phyloP scores from a whole-genome alignment of 2,797 vertebrate species.

The Eulemur mongoz region DNA sequence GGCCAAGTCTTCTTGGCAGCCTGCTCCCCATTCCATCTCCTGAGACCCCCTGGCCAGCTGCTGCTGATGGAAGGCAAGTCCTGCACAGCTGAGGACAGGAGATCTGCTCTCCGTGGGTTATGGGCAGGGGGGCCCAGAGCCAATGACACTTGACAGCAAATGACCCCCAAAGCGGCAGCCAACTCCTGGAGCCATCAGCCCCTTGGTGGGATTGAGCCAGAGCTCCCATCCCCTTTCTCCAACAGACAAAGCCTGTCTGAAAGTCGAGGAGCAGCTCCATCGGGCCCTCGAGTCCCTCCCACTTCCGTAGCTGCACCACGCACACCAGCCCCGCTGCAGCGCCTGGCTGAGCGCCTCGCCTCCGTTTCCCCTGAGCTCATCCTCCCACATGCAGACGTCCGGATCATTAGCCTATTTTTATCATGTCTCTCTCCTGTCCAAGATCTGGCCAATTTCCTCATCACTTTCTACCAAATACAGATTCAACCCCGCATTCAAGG shows the following conservation, averaged over 20 bases:
- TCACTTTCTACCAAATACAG: neutral
- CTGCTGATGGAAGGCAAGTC: neutral
- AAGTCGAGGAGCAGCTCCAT: neutral
- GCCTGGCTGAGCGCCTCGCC: neutral
- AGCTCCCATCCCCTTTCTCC: neutral
- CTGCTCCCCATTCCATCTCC: neutral
- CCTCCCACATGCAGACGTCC: constrained; percentile 35
- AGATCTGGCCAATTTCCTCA: constrained; percentile 13
- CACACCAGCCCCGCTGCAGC: neutral
- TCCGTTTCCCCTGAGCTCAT: neutral
- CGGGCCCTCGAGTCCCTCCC: neutral
- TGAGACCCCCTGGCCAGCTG: neutral
- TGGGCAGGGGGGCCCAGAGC: neutral
- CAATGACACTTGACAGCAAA: neutral
- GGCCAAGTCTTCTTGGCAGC: neutral
- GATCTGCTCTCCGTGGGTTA: neutral
- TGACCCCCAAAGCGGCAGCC: neutral
- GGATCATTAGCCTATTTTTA: constrained; percentile 24
- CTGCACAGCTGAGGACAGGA: neutral
- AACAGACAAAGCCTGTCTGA: neutral
- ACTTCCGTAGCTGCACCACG: neutral
- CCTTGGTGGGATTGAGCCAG: neutral
- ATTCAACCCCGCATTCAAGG: neutral
- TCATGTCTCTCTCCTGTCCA: constrained; percentile 3
- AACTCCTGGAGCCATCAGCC: neutral